Evolutionary conservation across 2,888 invertebrate species (phyloP).

Genomic region (Amphipyra tragopoginis): DNA sequence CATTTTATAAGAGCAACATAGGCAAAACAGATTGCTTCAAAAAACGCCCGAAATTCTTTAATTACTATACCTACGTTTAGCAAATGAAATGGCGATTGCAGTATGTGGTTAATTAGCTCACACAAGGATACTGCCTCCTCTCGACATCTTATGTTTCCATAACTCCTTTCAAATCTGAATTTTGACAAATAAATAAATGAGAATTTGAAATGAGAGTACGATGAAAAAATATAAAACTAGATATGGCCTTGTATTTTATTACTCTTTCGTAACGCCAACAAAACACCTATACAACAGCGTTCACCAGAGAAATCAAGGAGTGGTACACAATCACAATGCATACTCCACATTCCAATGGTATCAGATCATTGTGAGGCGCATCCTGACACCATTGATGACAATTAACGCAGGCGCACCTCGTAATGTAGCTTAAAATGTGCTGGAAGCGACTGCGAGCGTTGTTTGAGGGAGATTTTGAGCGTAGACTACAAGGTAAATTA

Average conservation of each 20-base stretch:
- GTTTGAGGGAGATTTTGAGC: not conserved
- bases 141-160: no score
- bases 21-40: no score
- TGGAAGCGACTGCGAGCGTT: conserved; percentile 15
- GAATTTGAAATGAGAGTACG: no score
- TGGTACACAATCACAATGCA: conserved; percentile 22
- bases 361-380: conserved; percentile 24
- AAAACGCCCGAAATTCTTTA: no score
- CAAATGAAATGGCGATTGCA: no score
- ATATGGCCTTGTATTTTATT: not conserved
- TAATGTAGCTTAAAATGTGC: not conserved
- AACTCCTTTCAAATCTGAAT: no score
- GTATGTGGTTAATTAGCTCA: no score
- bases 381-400: conserved; percentile 43
- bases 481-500: not conserved
- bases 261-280: not conserved
- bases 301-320: conserved; percentile 22
- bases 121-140: no score
- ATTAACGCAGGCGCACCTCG: conserved; percentile 42
- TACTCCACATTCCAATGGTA: conserved; percentile 33
- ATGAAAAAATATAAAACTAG: no score
- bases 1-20: no score
- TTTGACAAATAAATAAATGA: no score
- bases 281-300: not conserved
- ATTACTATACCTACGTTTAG: no score